phyloP scores from a whole-genome alignment of 2,113 vertebrate genomes.

The Grammomys dolichurus region DNA sequence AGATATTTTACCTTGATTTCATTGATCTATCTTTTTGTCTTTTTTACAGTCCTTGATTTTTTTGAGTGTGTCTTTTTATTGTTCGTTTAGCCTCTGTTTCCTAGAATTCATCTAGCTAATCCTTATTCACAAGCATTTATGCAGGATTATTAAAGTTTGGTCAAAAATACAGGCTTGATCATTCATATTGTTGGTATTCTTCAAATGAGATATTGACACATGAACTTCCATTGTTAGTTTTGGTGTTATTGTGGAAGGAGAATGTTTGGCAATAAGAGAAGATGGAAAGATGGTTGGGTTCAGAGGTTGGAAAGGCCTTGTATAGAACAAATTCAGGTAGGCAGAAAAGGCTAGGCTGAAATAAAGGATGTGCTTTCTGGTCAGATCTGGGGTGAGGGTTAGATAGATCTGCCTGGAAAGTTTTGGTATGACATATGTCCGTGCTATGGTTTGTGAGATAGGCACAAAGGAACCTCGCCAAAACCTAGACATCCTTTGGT shows the following conservation, averaged over 20 bases:
- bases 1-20: not conserved
- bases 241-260: not conserved
- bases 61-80: not conserved
- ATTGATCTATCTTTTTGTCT: not conserved
- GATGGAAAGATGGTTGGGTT: not conserved
- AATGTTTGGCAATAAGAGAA: not conserved
- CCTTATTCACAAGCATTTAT: not conserved
- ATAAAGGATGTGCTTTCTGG: not conserved
- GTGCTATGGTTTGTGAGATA: not conserved
- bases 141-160: fast-evolving
- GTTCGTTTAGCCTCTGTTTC: too few species aligned
- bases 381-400: not conserved
- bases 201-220: not conserved
- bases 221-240: not conserved
- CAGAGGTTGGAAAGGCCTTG: not conserved
- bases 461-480: too few species aligned
- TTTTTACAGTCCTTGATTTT: not conserved
- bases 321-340: not conserved
- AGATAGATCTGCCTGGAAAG: not conserved
- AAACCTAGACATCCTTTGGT: not conserved
- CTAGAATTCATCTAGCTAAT: not conserved
- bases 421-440: not conserved
- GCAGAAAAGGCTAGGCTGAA: not conserved
- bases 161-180: not conserved
- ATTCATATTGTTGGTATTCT: not conserved